Base-by-base conservation (phyloP, 1,140 invertebrate genomes). In the Neodiprion lecontei region DNA sequence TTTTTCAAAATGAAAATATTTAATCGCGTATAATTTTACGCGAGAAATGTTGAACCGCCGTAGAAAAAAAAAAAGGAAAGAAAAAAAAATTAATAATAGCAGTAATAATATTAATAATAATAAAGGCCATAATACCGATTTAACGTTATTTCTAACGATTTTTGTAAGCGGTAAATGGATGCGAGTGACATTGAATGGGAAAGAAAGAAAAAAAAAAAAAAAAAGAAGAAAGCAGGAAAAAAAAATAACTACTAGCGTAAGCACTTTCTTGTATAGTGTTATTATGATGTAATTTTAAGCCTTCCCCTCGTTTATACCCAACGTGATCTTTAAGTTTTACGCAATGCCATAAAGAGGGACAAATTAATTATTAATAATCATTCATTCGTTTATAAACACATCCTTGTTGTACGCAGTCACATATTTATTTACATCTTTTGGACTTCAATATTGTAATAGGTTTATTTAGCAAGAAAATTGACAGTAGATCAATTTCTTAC, bases 101-200 rank as follows among this genome's bases (percentile, higher is more conserved):
- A 48, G 5, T 72, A 49, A 70, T 17, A 75, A 49, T 12, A 67
- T 53, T 40, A 71, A 79, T 72, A 73, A 61, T 61, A 61, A 65
- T 80, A 81, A 81, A 77, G 82, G 83, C 82, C 82, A 84, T 84
- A 84, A 82, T 80, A 79, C 77, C 79, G 79, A 81, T 83, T 68
- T 79, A 79, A 79, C 73, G 74, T 67, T 12, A 69, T 40, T 70
- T 73, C 61, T 69, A 73, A 61, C 72, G 48, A 69, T 61, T 71
- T 66, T 70, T 73, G 70, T 21, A 73, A 8, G 21, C 66, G n/a
- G 69, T 67, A 49, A 67, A 23, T 53, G 74, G 17, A 72, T 70
- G 68, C 53, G 21, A 23, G 66, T 50, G 53, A 48, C 73, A 70
- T 61, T 40, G 65, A 48, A 73, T 28, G 72, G 11, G 61, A 21